phyloP scores from a whole-genome alignment of 2,888 invertebrate species.

The Barypeithes pellucidus region DNA sequence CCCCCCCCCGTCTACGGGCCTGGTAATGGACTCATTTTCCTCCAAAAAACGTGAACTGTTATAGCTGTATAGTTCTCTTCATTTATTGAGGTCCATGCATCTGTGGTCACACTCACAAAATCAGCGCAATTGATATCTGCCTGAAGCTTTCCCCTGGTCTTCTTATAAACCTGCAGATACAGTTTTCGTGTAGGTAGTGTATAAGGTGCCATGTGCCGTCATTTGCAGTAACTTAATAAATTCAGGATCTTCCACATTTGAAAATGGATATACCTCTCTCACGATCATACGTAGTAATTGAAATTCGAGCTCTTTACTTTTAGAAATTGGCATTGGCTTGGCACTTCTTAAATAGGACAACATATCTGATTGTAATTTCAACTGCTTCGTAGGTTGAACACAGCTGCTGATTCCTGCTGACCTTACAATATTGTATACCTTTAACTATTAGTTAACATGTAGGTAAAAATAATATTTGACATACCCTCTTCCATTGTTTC shows the following conservation, averaged over 20 bases:
- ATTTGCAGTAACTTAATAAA: constrained; percentile 57
- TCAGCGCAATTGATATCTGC: constrained; percentile 47
- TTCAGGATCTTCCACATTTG: constrained; percentile 59
- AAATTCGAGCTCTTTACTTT: constrained; percentile 30
- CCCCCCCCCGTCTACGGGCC: too few species aligned
- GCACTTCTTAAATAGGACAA: too few species aligned
- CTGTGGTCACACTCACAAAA: constrained; percentile 60
- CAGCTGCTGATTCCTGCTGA: background rate
- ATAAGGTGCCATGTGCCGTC: constrained; percentile 58
- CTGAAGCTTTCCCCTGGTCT: constrained; percentile 49
- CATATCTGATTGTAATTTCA: too few species aligned
- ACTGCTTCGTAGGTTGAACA: background rate
- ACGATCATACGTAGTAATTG: constrained; percentile 31
- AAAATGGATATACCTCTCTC: constrained; percentile 50
- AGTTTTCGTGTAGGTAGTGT: constrained; percentile 57
- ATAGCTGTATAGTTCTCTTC: constrained; percentile 60
- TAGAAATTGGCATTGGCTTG: constrained; percentile 17
- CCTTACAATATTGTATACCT: background rate
- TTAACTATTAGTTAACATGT: background rate
- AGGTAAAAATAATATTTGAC: background rate
- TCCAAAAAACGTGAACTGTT: constrained; percentile 58
- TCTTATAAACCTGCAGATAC: constrained; percentile 55
- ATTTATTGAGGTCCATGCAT: constrained; percentile 62
- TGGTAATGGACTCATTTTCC: constrained; percentile 23
- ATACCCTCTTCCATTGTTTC: background rate